Conservation (phyloP, 2,113 vertebrate species). For the Meriones unguiculatus region DNA sequence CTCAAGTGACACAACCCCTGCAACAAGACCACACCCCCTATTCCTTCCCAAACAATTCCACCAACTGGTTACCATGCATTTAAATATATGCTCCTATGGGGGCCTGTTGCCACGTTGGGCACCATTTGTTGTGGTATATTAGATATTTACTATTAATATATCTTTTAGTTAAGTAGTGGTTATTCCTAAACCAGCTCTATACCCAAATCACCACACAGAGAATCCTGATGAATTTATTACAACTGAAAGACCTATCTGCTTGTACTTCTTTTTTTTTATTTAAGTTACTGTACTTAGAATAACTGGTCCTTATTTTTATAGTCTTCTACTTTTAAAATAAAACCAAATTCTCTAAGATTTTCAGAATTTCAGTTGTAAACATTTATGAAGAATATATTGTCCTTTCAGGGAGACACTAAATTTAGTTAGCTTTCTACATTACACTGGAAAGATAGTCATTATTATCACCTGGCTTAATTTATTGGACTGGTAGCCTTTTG, state of each 20-base stretch:
- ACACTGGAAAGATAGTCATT: not conserved
- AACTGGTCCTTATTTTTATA: not conserved
- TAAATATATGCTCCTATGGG: not conserved
- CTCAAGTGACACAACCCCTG: not conserved
- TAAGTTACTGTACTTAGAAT: not conserved
- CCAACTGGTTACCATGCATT: not conserved
- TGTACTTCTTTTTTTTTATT: not conserved
- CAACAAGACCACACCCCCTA: not conserved
- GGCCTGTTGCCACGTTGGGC: too few species aligned
- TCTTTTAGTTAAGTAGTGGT: too few species aligned
- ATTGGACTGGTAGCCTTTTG: not conserved
- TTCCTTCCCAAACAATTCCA: not conserved
- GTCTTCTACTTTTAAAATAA: not conserved
- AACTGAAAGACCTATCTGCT: not conserved
- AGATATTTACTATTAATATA: too few species aligned
- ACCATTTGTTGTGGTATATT: too few species aligned
- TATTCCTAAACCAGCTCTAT: too few species aligned
- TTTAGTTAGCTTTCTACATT: not conserved
- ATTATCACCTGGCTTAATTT: constrained; percentile 27
- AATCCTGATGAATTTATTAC: not conserved
- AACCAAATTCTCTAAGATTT: not conserved
- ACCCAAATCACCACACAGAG: too few species aligned
- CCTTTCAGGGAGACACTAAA: not conserved
- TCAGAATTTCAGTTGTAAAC: not conserved
- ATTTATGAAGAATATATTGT: not conserved